A percentile compares a stretch with the other conserved stretches of the same genome.
Evolutionary conservation across 1,140 invertebrate species (phyloP).

Genomic region (Ladona fulva): DNA sequence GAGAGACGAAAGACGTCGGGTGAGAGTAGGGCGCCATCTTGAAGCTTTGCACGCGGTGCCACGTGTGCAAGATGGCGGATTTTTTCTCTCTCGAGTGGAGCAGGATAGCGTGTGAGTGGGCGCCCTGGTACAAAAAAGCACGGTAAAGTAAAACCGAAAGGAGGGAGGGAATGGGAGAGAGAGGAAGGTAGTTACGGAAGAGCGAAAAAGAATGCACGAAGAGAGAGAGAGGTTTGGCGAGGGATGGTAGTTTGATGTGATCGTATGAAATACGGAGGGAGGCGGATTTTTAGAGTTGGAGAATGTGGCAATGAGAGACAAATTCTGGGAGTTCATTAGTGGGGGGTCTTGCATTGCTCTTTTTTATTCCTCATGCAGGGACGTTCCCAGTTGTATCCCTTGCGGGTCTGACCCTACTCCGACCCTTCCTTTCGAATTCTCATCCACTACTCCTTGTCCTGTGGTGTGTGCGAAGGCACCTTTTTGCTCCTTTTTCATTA

Average conservation of each 20-base stretch:
- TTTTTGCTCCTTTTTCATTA: not conserved
- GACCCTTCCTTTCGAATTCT: not conserved
- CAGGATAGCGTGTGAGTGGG: too few species aligned
- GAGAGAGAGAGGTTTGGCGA: not conserved
- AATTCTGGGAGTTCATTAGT: conserved; percentile 9
- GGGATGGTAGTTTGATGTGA: not conserved
- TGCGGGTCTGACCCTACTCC: not conserved
- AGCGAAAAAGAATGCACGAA: not conserved
- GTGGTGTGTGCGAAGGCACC: not conserved
- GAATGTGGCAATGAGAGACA: not conserved
- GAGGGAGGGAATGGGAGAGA: not conserved
- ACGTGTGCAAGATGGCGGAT: too few species aligned
- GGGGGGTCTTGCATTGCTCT: not conserved
- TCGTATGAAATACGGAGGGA: not conserved
- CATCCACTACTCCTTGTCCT: not conserved
- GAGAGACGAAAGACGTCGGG: not conserved
- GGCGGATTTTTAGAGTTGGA: not conserved
- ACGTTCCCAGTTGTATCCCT: not conserved
- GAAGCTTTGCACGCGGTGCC: too few species aligned
- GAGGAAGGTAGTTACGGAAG: not conserved
- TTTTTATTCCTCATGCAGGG: not conserved
- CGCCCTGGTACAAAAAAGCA: not conserved
- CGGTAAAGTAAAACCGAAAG: not conserved
- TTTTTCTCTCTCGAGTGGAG: too few species aligned
- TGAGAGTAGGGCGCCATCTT: not conserved